These are phyloP conservation scores for Eupsittula cactorum DNA, from an alignment of 2,113 vertebrate species.

Conservation along the genomic window DNA sequence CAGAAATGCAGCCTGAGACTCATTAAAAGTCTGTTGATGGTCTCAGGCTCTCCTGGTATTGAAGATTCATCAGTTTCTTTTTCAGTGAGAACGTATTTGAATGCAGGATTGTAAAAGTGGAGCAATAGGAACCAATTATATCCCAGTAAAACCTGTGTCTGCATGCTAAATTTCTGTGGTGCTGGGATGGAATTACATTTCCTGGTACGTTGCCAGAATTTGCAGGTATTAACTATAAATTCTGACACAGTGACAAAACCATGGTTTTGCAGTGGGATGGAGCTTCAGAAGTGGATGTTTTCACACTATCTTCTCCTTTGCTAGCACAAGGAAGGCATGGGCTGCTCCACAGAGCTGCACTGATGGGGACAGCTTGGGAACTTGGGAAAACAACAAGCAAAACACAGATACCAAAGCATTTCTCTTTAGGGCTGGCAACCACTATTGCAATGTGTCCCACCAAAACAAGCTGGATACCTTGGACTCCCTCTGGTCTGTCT, in stretches of 20 bases:
- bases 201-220: background rate
- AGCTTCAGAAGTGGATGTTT: background rate
- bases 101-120: slow-evolving; percentile 24
- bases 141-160: background rate
- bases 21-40: background rate
- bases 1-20: background rate
- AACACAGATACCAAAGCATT: no score
- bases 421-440: background rate
- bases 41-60: background rate
- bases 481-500: background rate
- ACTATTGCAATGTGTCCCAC: background rate
- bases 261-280: background rate
- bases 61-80: slow-evolving; percentile 9
- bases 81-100: background rate
- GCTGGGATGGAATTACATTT: background rate
- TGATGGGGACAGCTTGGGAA: background rate
- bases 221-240: background rate
- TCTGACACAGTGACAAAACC: background rate
- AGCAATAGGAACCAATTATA: slow-evolving; percentile 29
- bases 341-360: background rate
- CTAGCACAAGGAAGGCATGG: background rate
- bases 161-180: background rate
- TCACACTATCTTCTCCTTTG: background rate
- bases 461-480: background rate
- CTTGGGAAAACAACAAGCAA: no score